phyloP scores from a whole-genome alignment of 1,140 invertebrate species.

The Bemisia tabaci region DNA sequence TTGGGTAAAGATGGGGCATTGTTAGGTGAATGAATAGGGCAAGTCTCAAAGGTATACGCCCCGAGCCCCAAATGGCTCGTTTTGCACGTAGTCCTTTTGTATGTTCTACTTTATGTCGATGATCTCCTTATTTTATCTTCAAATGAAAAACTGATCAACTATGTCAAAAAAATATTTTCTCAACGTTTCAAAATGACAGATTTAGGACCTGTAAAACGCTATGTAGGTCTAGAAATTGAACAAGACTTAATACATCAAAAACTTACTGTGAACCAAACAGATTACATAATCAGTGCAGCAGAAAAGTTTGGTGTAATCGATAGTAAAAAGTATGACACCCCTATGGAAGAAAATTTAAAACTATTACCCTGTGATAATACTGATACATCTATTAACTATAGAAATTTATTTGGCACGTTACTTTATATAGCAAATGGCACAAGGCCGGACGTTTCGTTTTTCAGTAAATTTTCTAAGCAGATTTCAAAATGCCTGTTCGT shows the following conservation, averaged over 20 bases:
- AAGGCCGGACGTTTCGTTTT: constrained; percentile 5
- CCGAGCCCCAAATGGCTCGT: too few relatives aligned
- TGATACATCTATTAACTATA: background rate
- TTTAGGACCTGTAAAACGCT: constrained; percentile 1
- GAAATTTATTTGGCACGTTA: constrained; percentile 5
- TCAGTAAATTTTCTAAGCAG: constrained; percentile 3
- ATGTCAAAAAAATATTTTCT: background rate
- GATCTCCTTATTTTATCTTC: background rate
- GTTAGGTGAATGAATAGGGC: too few relatives aligned
- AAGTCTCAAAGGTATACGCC: too few relatives aligned
- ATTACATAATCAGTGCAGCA: constrained; percentile 1
- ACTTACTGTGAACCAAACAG: constrained; percentile 1
- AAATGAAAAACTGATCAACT: background rate
- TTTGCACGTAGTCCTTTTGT: too few relatives aligned
- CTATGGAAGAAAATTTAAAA: constrained; percentile 2
- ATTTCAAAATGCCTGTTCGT: background rate
- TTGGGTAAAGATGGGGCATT: background rate
- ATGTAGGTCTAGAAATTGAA: constrained; percentile 8
- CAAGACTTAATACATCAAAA: constrained; percentile 1
- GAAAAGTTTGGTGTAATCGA: background rate
- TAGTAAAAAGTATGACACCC: background rate
- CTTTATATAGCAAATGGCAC: background rate
- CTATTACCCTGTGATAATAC: background rate
- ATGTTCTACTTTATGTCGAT: constrained; percentile 3
- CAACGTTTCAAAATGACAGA: constrained; percentile 5